Evolutionary conservation across 2,113 vertebrate genomes (phyloP).

Genomic region (Boulengeromyrus knoepffleri): DNA sequence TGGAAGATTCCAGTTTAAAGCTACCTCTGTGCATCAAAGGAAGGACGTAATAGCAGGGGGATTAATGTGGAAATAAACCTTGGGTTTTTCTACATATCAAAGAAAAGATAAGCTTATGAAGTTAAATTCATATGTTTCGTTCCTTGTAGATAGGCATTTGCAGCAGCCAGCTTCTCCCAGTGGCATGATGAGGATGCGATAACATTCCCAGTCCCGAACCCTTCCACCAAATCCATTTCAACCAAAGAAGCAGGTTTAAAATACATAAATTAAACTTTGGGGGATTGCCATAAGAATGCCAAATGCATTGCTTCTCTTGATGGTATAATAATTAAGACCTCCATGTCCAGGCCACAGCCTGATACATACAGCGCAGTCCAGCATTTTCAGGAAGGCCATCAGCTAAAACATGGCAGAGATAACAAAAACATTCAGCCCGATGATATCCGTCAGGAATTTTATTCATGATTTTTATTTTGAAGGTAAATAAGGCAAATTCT

Average conservation of each 20-base stretch:
- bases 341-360: neutral
- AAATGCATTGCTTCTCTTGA: slow-evolving; percentile 45
- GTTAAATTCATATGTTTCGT: slow-evolving; percentile 71
- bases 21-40: slow-evolving; percentile 66
- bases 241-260: slow-evolving; percentile 54
- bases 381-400: neutral
- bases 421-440: neutral
- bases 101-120: slow-evolving; percentile 67
- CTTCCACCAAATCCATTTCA: slow-evolving; percentile 63
- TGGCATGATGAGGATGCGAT: slow-evolving; percentile 55
- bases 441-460: neutral
- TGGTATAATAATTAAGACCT: slow-evolving; percentile 14
- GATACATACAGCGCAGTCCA: neutral
- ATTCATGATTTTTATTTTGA: neutral
- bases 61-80: slow-evolving; percentile 72
- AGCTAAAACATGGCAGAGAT: neutral
- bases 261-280: slow-evolving; percentile 63
- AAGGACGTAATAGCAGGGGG: slow-evolving; percentile 53
- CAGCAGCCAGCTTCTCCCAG: slow-evolving; percentile 56
- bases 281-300: slow-evolving; percentile 52
- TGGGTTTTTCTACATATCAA: slow-evolving; percentile 67
- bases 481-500: neutral
- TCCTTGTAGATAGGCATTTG: slow-evolving; percentile 60
- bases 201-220: slow-evolving; percentile 53
- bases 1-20: slow-evolving; percentile 60